Percentiles rank a stretch among this genome's conserved stretches.
Conservation (phyloP, 2,888 invertebrate species). For the Plebejus argus region DNA sequence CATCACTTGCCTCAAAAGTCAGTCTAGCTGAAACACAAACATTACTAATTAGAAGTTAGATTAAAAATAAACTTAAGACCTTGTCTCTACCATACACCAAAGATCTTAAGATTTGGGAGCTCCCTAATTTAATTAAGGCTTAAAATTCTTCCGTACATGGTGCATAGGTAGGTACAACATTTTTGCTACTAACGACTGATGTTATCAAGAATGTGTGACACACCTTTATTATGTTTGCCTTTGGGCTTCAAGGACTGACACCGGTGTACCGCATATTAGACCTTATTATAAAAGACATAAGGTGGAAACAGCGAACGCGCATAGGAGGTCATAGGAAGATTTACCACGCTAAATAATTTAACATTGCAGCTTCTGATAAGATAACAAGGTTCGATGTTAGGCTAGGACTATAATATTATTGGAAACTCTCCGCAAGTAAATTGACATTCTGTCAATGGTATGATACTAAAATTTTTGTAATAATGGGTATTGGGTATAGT, state of each 20-base stretch:
- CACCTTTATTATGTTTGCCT: neutral
- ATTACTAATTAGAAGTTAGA: neutral
- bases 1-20: neutral
- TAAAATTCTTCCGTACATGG: neutral
- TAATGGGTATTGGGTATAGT: too few species aligned
- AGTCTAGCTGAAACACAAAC: neutral
- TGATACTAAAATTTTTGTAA: too few species aligned
- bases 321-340: neutral
- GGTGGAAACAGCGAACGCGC: neutral
- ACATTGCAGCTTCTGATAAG: neutral
- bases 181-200: neutral
- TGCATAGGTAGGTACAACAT: neutral
- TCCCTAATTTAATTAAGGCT: neutral
- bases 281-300: neutral
- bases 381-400: neutral
- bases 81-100: neutral
- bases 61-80: neutral
- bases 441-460: too few species aligned
- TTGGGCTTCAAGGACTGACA: neutral
- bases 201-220: neutral
- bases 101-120: neutral
- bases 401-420: neutral
- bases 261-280: neutral
- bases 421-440: neutral
- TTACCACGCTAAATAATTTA: slow-evolving; percentile 4